Evolutionary conservation across 1,140 invertebrate genomes (phyloP), one percentile per base, ranked within the genome.

Genomic region (Galendromus occidentalis): DNA sequence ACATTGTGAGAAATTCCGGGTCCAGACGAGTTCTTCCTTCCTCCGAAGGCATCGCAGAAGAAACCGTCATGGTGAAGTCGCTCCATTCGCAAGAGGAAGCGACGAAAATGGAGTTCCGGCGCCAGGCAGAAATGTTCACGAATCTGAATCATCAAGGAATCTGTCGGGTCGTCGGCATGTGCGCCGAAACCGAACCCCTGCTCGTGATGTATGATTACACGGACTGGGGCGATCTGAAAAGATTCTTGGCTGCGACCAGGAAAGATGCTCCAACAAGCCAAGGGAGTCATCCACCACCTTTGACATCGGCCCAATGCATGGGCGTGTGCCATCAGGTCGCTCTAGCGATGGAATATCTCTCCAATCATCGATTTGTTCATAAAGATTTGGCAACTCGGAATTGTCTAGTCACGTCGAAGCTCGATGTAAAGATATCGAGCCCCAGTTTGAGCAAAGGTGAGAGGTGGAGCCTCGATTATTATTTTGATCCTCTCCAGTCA

Each of bases 191-290:
- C 14, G 86, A 91, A 67, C 89, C 89, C 0, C 86, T 91, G 72
- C 89, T 85, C 71, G 84, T 94, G 81, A 82, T 95, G 17, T 76
- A 91, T 5, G 88, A 94, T 73, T 88, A 91, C 72, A 91, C 87
- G 25, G 91, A 94, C 72, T 93, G 90, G 90, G 91, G 90, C n/a
- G 90, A 93, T 74, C 77, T 93, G 64, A 94, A 93, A 70, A 88
- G 89, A 73, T 93, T 92, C 76, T 77, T 94, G n/a, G 76, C 88
- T 47, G 87, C 90, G 4, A 91, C 89, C 0, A 78, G 83, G 20
- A 81, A 83, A 68, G 81, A 82, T 68, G 75, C 75, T 47, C 64
- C 68, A 71, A 12, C 51, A 18, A 66, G 74, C 30, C 75, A 74
- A 65, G 71, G 74, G 63, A 75, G 72, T 28, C 65, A 71, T 7